These are phyloP conservation scores for Drosophila rellima DNA, from an alignment of 2,888 invertebrate species.

Conservation along the genomic window DNA sequence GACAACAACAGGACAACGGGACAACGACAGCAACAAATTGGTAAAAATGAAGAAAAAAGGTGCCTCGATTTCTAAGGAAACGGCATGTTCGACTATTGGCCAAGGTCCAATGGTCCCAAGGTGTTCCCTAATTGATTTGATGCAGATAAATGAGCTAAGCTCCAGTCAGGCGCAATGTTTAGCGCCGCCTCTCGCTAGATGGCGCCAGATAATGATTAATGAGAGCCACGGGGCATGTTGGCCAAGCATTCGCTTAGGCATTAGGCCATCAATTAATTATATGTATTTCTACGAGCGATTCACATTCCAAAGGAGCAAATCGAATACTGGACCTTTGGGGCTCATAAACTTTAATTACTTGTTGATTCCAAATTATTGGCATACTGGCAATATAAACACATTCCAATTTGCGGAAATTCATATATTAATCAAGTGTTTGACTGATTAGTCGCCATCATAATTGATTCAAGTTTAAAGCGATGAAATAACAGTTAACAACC, in stretches of 20 bases:
- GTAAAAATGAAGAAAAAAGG: constrained; percentile 48
- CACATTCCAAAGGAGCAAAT: neutral
- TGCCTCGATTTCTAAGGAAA: constrained; percentile 38
- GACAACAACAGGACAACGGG: constrained; percentile 29
- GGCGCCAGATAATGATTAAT: constrained; percentile 77
- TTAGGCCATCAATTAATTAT: constrained; percentile 42
- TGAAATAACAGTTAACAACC: neutral
- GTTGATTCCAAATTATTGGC: constrained; percentile 35
- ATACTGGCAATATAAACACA: neutral
- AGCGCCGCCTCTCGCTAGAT: constrained; percentile 38
- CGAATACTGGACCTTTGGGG: neutral
- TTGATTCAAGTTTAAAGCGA: neutral
- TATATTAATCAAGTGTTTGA: neutral
- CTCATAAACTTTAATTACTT: constrained; percentile 30
- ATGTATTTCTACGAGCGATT: neutral
- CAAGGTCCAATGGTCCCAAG: constrained; percentile 48
- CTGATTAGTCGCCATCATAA: neutral
- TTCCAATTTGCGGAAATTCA: neutral
- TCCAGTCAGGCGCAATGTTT: constrained; percentile 38
- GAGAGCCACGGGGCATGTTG: constrained; percentile 22
- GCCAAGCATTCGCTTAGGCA: constrained; percentile 24
- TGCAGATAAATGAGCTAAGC: constrained; percentile 76
- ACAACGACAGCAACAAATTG: constrained; percentile 23
- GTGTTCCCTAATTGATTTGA: constrained; percentile 78
- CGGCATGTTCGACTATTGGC: constrained; percentile 35